A percentile compares a stretch with the other conserved stretches of the same genome.
Conservation (phyloP, 2,113 vertebrate species). For the Mustela lutreola region DNA sequence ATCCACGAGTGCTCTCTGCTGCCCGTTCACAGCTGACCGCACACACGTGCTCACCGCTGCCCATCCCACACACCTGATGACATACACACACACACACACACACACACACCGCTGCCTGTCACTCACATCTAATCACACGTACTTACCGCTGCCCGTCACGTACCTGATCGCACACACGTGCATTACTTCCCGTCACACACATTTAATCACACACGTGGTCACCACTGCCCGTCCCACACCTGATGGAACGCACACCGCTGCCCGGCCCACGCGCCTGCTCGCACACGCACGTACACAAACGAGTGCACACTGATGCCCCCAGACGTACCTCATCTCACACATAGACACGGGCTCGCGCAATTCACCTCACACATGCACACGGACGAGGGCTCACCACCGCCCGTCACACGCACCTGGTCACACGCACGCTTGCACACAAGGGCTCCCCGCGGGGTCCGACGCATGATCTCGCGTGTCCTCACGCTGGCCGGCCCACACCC, state of each 20-base stretch:
- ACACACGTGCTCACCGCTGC: not conserved
- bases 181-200: accelerated
- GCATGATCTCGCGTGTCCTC: not conserved
- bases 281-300: no score
- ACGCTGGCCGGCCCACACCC: accelerated
- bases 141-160: accelerated
- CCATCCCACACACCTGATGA: accelerated
- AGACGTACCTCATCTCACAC: no score
- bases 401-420: not conserved
- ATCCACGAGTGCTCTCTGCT: accelerated
- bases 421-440: no score
- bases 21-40: not conserved
- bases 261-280: accelerated
- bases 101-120: accelerated
- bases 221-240: accelerated
- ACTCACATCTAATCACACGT: accelerated
- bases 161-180: not conserved
- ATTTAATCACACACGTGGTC: not conserved
- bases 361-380: no score
- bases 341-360: no score
- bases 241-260: accelerated
- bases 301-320: no score
- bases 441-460: not conserved
- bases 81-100: not conserved
- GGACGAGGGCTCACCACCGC: not conserved